phyloP scores from a whole-genome alignment of 2,888 invertebrate genomes.

The Exocentrus adspersus region DNA sequence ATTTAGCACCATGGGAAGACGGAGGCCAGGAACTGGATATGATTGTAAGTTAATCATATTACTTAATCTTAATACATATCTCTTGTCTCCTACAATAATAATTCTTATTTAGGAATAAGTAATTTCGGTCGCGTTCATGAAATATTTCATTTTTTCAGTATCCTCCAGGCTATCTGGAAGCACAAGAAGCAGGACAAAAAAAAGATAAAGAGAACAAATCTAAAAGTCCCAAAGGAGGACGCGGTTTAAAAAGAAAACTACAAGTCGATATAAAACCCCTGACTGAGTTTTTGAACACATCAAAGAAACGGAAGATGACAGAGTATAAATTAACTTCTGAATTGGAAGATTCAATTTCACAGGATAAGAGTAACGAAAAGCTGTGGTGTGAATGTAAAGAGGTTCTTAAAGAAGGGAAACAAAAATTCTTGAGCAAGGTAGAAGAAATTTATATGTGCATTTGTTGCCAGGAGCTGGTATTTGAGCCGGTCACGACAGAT shows the following conservation, averaged over 20 bases:
- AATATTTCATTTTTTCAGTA: too few species aligned
- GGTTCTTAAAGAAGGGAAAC: slow-evolving; percentile 65
- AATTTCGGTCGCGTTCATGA: too few species aligned
- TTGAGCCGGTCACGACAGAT: slow-evolving; percentile 75
- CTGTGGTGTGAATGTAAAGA: slow-evolving; percentile 75
- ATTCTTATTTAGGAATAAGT: neutral
- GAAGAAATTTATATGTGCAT: slow-evolving; percentile 78
- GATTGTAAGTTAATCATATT: slow-evolving; percentile 49
- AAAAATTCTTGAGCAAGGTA: slow-evolving; percentile 72
- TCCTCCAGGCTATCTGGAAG: slow-evolving; percentile 78
- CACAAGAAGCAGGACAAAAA: slow-evolving; percentile 63
- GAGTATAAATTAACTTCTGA: slow-evolving; percentile 57
- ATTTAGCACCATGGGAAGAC: slow-evolving; percentile 82
- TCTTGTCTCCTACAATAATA: neutral
- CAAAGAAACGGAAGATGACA: slow-evolving; percentile 58
- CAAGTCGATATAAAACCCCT: slow-evolving; percentile 53
- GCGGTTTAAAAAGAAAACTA: slow-evolving; percentile 57
- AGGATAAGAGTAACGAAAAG: slow-evolving; percentile 72
- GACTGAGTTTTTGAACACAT: slow-evolving; percentile 49
- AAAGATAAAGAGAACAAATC: slow-evolving; percentile 48
- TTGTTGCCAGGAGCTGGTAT: slow-evolving; percentile 80
- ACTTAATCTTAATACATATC: neutral
- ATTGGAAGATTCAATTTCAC: slow-evolving; percentile 62
- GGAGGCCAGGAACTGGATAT: slow-evolving; percentile 71
- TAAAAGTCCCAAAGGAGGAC: slow-evolving; percentile 43